Evolutionary conservation across 1,140 invertebrate genomes (phyloP), one percentile per base, ranked within the genome.

Genomic region (Meteorus sp.): DNA sequence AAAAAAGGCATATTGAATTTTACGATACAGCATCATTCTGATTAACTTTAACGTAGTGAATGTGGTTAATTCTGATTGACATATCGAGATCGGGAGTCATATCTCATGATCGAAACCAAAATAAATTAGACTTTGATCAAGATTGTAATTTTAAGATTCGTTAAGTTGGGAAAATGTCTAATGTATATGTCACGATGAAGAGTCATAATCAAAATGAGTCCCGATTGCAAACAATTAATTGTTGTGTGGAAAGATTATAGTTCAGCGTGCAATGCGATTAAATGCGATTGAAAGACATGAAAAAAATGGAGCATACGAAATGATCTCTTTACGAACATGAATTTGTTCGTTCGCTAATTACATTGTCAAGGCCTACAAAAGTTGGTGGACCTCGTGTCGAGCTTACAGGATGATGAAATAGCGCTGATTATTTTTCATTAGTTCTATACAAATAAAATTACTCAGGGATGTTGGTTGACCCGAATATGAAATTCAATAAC

Each of bases 391-490:
- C 48, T 33, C 48, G 31, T 33, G 13, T 29, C 44, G 55, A 56
- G 55, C 55, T 56, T 56, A 45, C 55, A 56, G 44, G 29, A 56
- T 56, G 43, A 43, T 29, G 48, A 56, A 47, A 11, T 5, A 31
- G 31, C 31, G 44, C 47, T 25, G 17, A 23, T 19, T 17, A 53
- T 53, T 39, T 39, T 13, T 17, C 50, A 54, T 9, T 47, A 41
- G 22, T 41, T 8, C 7, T 53, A 33, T 15, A 19, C 22, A 35
- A 35, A n/a, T 39, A 11, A 39, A 39, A 65, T 61, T 62, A 72
- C 73, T 75, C 73, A 75, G 73, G 73, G 70, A 74, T 53, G 11
- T 39, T 15, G 35, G 8, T 39, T 39, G 8, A 13, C 35, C 35
- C 35, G 8, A 39, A n/a, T 60, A 71, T 31, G 19, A 44, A 20